Conservation (phyloP, 1,140 invertebrate species). For the Leptinotarsa undecemlineata region DNA sequence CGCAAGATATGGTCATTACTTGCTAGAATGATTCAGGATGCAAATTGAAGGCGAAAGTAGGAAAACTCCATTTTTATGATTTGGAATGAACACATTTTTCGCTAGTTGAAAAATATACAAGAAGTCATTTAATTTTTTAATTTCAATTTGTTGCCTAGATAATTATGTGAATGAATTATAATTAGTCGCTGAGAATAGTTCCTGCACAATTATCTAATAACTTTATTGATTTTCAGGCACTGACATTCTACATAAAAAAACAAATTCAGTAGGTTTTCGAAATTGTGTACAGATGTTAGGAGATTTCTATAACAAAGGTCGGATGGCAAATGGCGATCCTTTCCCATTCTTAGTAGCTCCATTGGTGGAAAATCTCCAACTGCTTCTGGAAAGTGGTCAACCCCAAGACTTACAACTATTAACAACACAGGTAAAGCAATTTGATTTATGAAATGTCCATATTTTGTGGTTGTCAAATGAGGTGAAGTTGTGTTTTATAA, state of each 20-base stretch:
- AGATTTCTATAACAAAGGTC: conserved; percentile 44
- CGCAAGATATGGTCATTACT: no score
- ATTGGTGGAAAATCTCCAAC: conserved; percentile 39
- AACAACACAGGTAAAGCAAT: conserved; percentile 36
- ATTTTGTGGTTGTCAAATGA: background rate
- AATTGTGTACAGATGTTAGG: conserved; percentile 44
- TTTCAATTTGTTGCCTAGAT: background rate
- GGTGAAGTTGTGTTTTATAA: conserved; percentile 8
- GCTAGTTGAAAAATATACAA: no score
- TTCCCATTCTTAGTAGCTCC: conserved; percentile 40
- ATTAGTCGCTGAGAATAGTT: background rate
- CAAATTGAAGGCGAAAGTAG: no score
- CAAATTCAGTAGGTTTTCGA: conserved; percentile 36
- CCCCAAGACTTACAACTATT: conserved; percentile 40
- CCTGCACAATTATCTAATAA: background rate
- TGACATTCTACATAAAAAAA: conserved; percentile 30
- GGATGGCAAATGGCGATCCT: conserved; percentile 36
- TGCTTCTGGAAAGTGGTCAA: conserved; percentile 39
- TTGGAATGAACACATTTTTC: no score
- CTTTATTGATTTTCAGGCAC: conserved; percentile 20
- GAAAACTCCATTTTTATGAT: no score
- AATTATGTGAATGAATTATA: conserved; percentile 1
- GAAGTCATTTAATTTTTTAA: no score
- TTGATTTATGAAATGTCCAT: no score
- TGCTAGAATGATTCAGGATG: no score